Conservation (phyloP, 2,113 vertebrate genomes). For the Probosciger aterrimus region DNA sequence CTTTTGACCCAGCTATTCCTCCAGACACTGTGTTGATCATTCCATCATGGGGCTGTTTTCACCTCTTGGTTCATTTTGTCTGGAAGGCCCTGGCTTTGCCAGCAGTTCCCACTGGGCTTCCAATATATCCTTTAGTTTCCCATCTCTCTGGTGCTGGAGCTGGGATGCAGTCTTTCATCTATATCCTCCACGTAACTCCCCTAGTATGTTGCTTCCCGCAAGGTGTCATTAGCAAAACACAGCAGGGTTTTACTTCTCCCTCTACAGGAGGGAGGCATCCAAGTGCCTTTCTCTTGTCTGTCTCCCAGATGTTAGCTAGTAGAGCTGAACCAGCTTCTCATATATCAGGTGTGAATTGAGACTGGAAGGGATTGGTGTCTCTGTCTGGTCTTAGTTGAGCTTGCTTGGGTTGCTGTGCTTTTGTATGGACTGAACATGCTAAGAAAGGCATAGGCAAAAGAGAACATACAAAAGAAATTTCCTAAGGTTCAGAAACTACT, state of each 20-base stretch:
- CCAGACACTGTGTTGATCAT: background rate
- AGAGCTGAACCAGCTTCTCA: background rate
- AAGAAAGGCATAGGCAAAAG: background rate
- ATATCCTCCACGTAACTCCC: background rate
- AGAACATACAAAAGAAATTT: background rate
- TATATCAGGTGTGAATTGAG: background rate
- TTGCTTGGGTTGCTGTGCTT: background rate
- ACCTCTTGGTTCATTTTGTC: background rate
- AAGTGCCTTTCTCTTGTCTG: background rate
- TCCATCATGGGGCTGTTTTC: background rate
- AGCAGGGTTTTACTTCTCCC: background rate
- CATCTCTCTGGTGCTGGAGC: background rate
- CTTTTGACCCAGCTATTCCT: background rate
- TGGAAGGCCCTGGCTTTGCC: background rate
- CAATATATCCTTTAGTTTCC: background rate
- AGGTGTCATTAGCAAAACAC: background rate
- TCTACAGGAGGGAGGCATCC: background rate
- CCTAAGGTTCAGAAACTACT: background rate
- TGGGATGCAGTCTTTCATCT: background rate
- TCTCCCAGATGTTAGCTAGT: background rate
- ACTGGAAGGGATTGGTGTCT: background rate
- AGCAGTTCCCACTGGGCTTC: background rate
- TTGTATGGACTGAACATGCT: background rate
- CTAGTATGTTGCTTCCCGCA: background rate
- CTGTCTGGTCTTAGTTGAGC: background rate